phyloP scores from a whole-genome alignment of 2,113 vertebrate genomes.

The Thermophis baileyi region DNA sequence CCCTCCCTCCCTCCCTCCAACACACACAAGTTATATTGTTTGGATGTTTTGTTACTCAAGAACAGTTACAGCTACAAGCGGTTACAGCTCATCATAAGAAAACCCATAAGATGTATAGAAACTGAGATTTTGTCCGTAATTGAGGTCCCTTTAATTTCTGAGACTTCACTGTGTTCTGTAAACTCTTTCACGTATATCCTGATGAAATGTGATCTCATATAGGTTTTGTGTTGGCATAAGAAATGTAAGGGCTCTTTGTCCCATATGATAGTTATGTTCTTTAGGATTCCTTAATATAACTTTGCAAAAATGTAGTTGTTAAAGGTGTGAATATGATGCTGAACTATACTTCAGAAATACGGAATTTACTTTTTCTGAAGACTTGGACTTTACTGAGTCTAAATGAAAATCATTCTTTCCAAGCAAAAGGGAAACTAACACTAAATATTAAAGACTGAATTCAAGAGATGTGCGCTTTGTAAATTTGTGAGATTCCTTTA shows the following conservation, averaged over 20 bases:
- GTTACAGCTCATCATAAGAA: background rate
- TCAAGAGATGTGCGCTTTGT: background rate
- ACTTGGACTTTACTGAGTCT: no score
- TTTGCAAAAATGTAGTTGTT: no score
- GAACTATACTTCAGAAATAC: no score
- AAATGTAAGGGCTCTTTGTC: background rate
- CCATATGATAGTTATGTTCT: background rate
- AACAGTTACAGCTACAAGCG: no score
- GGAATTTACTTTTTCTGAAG: no score
- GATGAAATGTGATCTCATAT: background rate
- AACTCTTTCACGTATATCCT: background rate
- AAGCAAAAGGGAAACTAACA: no score
- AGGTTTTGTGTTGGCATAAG: background rate
- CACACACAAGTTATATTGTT: background rate
- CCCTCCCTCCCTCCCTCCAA: background rate
- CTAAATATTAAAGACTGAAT: no score
- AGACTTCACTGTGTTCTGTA: background rate
- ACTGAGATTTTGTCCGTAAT: background rate
- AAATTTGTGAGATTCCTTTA: background rate
- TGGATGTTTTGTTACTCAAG: background rate
- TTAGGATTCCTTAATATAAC: background rate
- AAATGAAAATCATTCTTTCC: no score
- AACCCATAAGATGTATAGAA: background rate
- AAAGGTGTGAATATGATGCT: no score
- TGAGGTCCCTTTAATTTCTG: background rate